Conservation (phyloP, 2,113 vertebrate species). For the Pelusios castaneus region DNA sequence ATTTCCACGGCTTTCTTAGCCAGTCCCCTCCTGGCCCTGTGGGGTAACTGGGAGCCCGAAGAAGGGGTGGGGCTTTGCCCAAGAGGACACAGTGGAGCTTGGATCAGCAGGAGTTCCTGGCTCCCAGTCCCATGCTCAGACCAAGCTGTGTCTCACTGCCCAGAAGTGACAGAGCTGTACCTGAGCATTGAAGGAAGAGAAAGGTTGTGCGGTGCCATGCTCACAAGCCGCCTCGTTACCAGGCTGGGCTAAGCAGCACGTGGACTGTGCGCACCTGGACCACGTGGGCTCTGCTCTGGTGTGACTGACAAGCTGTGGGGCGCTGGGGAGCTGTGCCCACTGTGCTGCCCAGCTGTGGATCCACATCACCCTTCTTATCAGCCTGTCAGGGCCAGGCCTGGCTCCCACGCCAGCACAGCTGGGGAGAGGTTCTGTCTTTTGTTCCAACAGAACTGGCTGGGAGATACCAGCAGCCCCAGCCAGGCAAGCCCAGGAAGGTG, state of each 20-base stretch:
- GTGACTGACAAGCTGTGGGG: background rate
- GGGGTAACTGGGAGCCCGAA: background rate
- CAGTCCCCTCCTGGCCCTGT: too few species aligned
- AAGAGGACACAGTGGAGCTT: background rate
- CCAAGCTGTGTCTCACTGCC: background rate
- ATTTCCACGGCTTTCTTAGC: background rate
- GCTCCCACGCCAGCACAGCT: fast-evolving
- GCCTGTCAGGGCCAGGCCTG: too few species aligned
- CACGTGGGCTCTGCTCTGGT: background rate
- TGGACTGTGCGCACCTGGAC: too few species aligned
- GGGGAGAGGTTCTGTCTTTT: too few species aligned
- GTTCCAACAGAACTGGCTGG: too few species aligned
- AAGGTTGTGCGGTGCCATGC: background rate
- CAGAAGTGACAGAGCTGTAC: background rate
- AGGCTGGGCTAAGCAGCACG: too few species aligned
- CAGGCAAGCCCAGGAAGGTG: background rate
- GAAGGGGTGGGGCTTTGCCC: background rate
- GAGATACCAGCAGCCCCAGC: background rate
- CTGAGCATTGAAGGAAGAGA: background rate
- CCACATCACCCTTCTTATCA: too few species aligned
- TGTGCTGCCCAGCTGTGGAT: too few species aligned
- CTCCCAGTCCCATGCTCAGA: background rate
- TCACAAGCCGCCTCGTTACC: background rate
- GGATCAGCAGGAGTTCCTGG: background rate
- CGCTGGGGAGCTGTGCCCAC: too few species aligned